Evolutionary conservation across 2,113 vertebrate species (phyloP).

Genomic region (Larimichthys polyactis): DNA sequence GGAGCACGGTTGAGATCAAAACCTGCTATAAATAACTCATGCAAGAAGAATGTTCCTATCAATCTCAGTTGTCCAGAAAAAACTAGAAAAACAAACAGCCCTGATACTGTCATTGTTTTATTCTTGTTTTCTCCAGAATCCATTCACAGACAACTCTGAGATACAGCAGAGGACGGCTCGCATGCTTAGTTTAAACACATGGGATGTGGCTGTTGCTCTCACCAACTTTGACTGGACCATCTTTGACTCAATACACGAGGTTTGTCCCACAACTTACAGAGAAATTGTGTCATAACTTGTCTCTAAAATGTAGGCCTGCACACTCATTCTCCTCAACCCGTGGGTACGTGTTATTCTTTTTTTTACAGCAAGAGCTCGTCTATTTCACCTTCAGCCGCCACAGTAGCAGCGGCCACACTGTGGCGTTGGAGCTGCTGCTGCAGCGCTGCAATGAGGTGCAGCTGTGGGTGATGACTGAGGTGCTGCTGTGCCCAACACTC

Average conservation of each 20-base stretch:
- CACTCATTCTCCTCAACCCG: background rate
- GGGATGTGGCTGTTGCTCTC: constrained; percentile 94
- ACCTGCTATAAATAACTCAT: background rate
- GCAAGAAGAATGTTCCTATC: background rate
- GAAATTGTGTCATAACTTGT: background rate
- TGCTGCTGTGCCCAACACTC: constrained; percentile 91
- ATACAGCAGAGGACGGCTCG: constrained; percentile 89
- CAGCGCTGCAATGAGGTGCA: constrained; percentile 97
- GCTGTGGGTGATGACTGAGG: constrained; percentile 97
- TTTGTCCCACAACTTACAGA: constrained; percentile 67
- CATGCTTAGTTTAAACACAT: constrained; percentile 95
- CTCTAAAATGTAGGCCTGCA: background rate
- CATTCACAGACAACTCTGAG: constrained; percentile 90
- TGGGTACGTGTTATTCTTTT: background rate
- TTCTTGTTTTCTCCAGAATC: constrained; percentile 81
- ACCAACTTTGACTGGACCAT: constrained; percentile 96
- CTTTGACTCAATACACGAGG: constrained; percentile 95
- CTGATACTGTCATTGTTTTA: background rate
- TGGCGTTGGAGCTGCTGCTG: constrained; percentile 91
- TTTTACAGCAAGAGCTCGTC: constrained; percentile 94
- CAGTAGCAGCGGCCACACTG: constrained; percentile 85
- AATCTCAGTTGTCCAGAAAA: background rate
- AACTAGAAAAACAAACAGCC: background rate
- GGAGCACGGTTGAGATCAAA: background rate
- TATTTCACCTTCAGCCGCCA: constrained; percentile 96